Evolutionary conservation across 2,888 invertebrate genomes (phyloP).

Genomic region (Sesamia inferens): DNA sequence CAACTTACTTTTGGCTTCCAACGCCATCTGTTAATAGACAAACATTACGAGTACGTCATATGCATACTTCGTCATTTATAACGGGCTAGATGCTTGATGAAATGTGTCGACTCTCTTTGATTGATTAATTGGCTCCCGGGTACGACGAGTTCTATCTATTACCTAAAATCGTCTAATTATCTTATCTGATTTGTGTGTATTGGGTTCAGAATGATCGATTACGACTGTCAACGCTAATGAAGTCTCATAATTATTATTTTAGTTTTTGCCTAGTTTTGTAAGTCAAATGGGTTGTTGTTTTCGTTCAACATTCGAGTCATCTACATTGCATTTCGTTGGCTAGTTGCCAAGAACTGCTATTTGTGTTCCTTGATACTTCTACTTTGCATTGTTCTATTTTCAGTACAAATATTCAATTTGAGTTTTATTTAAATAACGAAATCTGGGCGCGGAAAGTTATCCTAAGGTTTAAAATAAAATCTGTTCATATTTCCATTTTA

Average conservation of each 20-base stretch:
- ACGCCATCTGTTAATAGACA: too few relatives aligned
- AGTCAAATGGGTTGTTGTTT: conserved; percentile 58
- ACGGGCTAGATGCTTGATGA: background rate
- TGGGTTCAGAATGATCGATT: background rate
- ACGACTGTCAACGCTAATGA: conserved; percentile 16
- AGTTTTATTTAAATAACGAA: conserved; percentile 36
- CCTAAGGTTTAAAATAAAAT: conserved; percentile 6
- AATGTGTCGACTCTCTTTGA: background rate
- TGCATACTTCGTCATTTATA: background rate
- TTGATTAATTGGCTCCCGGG: background rate
- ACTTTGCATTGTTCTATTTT: conserved; percentile 51
- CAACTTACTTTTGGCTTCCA: background rate
- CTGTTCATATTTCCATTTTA: background rate
- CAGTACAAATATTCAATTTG: conserved; percentile 32
- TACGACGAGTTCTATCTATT: conserved; percentile 9
- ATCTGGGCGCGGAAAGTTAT: conserved; percentile 16
- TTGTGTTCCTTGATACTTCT: conserved; percentile 52
- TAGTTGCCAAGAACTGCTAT: conserved; percentile 46
- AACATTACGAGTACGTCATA: background rate
- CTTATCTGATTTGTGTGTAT: conserved; percentile 4
- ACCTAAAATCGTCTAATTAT: conserved; percentile 20
- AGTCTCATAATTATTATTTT: conserved; percentile 20
- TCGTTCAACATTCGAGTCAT: conserved; percentile 46
- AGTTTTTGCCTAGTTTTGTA: conserved; percentile 46
- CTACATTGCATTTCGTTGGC: conserved; percentile 56